Percentiles rank a stretch among this genome's conserved stretches.
These are phyloP conservation scores for Cheilosia impressa DNA, from an alignment of 2,888 invertebrate species.

Conservation along the genomic window DNA sequence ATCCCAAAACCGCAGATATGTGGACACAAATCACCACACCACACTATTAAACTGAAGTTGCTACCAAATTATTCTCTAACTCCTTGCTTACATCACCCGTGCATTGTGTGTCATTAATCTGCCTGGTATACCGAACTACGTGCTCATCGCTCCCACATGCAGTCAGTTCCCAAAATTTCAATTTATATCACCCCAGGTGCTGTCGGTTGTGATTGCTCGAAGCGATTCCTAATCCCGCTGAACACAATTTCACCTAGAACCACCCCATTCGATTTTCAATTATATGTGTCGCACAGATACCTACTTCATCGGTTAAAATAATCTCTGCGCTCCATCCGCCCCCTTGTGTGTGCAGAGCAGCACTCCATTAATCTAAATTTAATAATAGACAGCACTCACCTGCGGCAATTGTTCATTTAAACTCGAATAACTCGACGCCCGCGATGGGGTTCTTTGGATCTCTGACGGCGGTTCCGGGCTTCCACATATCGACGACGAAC, in stretches of 20 bases:
- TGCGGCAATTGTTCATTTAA: slow-evolving; percentile 86
- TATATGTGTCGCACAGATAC: slow-evolving; percentile 1
- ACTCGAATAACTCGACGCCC: slow-evolving; percentile 87
- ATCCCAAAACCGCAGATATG: no score
- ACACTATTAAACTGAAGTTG: no score
- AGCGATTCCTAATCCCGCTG: neutral
- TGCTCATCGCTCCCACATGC: no score
- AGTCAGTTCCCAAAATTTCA: neutral
- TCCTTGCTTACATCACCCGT: no score
- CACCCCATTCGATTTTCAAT: slow-evolving; percentile 6
- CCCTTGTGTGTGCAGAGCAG: neutral
- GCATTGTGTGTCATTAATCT: neutral
- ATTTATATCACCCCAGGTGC: slow-evolving; percentile 16
- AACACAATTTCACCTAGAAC: neutral
- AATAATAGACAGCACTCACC: slow-evolving; percentile 80
- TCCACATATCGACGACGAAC: slow-evolving; percentile 87
- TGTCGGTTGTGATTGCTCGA: neutral
- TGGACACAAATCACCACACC: no score
- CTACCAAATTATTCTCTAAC: no score
- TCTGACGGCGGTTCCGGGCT: slow-evolving; percentile 87
- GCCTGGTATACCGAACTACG: no score
- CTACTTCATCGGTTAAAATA: neutral
- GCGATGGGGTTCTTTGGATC: slow-evolving; percentile 86
- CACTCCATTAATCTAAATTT: slow-evolving; percentile 14
- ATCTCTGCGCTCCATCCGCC: neutral